phyloP scores from a whole-genome alignment of 2,113 vertebrate genomes.

The Budorcas taxicolor region DNA sequence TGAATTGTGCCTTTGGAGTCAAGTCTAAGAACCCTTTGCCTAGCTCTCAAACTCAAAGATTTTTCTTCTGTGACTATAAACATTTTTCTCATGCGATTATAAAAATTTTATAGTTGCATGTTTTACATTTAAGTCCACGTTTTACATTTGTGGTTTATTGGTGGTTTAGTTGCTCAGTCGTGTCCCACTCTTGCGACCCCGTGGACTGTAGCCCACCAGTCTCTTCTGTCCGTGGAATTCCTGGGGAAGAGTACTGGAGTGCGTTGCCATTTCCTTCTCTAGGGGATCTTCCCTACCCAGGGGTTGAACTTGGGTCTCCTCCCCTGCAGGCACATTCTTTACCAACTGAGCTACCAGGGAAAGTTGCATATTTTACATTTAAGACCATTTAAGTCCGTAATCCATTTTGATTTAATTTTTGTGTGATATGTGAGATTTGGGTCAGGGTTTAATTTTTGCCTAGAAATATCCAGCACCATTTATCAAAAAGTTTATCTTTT shows the following conservation, averaged over 20 bases:
- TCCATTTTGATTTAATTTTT: not conserved
- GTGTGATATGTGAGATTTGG: not conserved
- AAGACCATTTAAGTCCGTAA: not conserved
- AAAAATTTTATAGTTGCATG: not conserved
- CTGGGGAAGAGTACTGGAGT: not conserved
- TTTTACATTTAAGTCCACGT: not conserved
- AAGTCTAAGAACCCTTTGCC: not conserved
- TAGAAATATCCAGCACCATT: not conserved
- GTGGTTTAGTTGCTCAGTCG: not conserved
- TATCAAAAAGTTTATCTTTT: not conserved
- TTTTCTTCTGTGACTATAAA: not conserved
- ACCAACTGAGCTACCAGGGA: not conserved
- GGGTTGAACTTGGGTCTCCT: not conserved
- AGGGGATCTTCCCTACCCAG: not conserved
- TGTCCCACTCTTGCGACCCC: not conserved
- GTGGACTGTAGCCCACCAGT: not conserved
- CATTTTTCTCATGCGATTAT: not conserved
- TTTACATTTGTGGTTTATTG: not conserved
- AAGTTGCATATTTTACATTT: not conserved
- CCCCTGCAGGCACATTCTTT: not conserved
- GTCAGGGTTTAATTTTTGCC: not conserved
- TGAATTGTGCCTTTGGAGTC: not conserved
- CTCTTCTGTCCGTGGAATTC: not conserved
- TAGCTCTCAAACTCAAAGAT: not conserved
- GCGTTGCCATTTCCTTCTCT: not conserved